Conservation (phyloP, 2,888 invertebrate genomes). For the Anaspis maculata region DNA sequence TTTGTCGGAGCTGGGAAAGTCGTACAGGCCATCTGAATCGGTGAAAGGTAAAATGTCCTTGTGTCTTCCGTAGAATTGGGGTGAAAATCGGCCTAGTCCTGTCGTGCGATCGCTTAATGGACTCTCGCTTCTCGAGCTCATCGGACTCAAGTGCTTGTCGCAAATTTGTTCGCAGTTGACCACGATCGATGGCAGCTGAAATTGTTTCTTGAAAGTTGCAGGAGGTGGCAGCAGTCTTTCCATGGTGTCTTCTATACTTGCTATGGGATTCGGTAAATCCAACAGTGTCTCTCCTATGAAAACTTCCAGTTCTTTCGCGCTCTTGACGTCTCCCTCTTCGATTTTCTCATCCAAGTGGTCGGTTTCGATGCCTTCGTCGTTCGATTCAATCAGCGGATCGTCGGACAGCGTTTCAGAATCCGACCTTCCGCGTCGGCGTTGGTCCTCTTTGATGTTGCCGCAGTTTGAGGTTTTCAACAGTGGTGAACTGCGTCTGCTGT, state of each 20-base stretch:
- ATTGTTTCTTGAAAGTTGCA: slow-evolving; percentile 38
- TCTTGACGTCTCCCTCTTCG: slow-evolving; percentile 59
- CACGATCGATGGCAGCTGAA: slow-evolving; percentile 54
- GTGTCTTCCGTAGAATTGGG: slow-evolving; percentile 62
- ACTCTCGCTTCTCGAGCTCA: slow-evolving; percentile 71
- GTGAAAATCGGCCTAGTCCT: slow-evolving; percentile 59
- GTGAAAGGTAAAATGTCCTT: slow-evolving; percentile 59
- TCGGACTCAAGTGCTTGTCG: slow-evolving; percentile 51
- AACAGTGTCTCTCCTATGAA: slow-evolving; percentile 28
- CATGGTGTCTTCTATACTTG: slow-evolving; percentile 48
- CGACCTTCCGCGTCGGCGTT: slow-evolving; percentile 53
- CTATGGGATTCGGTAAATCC: slow-evolving; percentile 19
- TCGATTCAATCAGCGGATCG: slow-evolving; percentile 61
- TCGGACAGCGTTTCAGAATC: slow-evolving; percentile 70
- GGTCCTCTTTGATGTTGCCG: slow-evolving; percentile 27
- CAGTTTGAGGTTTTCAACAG: slow-evolving; percentile 49
- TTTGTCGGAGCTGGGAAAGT: slow-evolving; percentile 69
- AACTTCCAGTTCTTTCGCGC: slow-evolving; percentile 55
- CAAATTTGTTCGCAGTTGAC: slow-evolving; percentile 45
- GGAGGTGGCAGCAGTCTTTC: slow-evolving; percentile 36
- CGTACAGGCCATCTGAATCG: slow-evolving; percentile 72
- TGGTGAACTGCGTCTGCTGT: slow-evolving; percentile 49
- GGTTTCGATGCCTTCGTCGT: slow-evolving; percentile 71
- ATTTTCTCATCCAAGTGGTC: slow-evolving; percentile 62
- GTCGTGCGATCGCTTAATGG: slow-evolving; percentile 64